phyloP scores from a whole-genome alignment of 2,113 vertebrate species.

The Amblyornis subalaris region DNA sequence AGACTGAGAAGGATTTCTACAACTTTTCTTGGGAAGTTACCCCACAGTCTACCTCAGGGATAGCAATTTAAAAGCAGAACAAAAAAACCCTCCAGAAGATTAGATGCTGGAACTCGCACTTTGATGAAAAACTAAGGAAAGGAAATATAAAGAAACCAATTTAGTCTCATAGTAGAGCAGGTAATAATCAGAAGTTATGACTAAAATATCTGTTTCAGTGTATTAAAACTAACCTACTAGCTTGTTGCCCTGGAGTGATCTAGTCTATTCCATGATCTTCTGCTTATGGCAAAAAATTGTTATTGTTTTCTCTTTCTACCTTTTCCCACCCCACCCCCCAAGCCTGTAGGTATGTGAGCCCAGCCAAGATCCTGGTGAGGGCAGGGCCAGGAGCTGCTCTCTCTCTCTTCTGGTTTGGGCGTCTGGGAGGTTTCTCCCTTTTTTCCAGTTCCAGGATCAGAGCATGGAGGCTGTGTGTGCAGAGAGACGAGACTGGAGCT shows the following conservation, averaged over 20 bases:
- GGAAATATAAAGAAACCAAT: background rate
- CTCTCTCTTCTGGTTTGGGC: too few species aligned
- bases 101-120: background rate
- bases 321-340: too few species aligned
- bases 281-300: too few species aligned
- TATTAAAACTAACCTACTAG: background rate
- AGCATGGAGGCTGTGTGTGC: too few species aligned
- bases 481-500: too few species aligned
- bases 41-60: background rate
- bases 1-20: background rate
- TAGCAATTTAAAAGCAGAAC: background rate
- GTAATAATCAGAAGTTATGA: background rate
- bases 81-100: background rate
- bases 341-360: too few species aligned
- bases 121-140: background rate
- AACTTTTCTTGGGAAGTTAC: background rate
- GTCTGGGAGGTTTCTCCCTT: too few species aligned
- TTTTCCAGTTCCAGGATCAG: too few species aligned
- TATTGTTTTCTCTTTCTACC: too few species aligned
- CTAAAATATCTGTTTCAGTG: background rate
- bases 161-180: background rate
- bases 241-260: background rate
- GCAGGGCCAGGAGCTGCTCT: too few species aligned
- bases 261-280: too few species aligned
- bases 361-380: too few species aligned